phyloP scores from a whole-genome alignment of 2,797 vertebrate species.

The Hyperoplus lanceolatus region DNA sequence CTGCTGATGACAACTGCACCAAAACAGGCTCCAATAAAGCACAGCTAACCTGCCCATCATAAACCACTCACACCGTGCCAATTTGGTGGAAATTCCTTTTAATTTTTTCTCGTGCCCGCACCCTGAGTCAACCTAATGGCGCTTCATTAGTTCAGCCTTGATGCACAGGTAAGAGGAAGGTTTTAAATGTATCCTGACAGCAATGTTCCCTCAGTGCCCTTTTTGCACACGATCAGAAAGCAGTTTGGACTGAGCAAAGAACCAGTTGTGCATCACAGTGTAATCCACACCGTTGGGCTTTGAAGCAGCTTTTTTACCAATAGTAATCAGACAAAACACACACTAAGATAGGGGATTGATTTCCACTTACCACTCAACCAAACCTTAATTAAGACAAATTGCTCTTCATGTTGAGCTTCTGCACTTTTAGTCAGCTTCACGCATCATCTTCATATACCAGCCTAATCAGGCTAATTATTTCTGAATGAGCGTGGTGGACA shows the following conservation, averaged over 20 bases:
- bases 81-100: conserved; percentile 58
- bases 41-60: conserved; percentile 47
- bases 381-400: conserved; percentile 25
- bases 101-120: conserved; percentile 26
- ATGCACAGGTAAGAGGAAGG: conserved; percentile 34
- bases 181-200: conserved; percentile 45
- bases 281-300: not conserved
- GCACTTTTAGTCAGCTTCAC: not conserved
- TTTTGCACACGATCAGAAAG: conserved; percentile 49
- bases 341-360: conserved; percentile 3
- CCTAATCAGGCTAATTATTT: conserved; percentile 1
- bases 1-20: conserved; percentile 61
- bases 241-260: conserved; percentile 30
- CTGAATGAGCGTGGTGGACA: not conserved
- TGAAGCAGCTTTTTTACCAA: conserved; percentile 15
- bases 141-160: conserved; percentile 55
- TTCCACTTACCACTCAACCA: conserved; percentile 1
- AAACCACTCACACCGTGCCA: conserved; percentile 58
- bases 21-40: conserved; percentile 63
- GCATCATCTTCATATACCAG: not conserved
- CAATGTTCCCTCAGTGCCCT: conserved; percentile 39
- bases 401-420: conserved; percentile 9
- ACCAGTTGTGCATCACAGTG: conserved; percentile 44
- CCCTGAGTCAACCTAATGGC: conserved; percentile 49
- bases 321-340: conserved; percentile 4